A percentile compares a stretch with the other conserved stretches of the same genome.
phyloP scores from a whole-genome alignment of 2,888 invertebrate genomes.

The Globia sparganii region DNA sequence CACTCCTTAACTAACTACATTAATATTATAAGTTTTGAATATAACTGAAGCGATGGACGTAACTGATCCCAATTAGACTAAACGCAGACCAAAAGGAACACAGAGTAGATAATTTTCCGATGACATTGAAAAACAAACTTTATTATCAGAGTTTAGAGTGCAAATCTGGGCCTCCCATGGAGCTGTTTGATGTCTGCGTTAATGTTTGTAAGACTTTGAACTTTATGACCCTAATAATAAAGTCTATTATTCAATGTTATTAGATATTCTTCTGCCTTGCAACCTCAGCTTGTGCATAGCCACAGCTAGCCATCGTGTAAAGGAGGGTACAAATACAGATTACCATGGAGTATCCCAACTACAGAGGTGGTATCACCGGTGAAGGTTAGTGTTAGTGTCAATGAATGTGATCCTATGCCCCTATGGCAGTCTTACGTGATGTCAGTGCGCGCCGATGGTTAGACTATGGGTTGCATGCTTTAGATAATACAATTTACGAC shows the following conservation, averaged over 20 bases:
- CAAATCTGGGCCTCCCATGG: too few species aligned
- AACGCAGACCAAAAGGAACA: background rate
- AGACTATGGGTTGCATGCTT: conserved; percentile 56
- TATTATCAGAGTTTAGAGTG: background rate
- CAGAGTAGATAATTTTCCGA: background rate
- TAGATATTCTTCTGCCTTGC: background rate
- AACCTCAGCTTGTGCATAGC: background rate
- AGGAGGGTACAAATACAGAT: conserved; percentile 13
- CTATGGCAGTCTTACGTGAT: conserved; percentile 53
- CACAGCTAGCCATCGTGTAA: conserved; percentile 12
- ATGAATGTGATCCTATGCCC: conserved; percentile 59
- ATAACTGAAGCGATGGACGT: conserved; percentile 18
- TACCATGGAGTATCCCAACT: conserved; percentile 45
- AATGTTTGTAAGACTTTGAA: background rate
- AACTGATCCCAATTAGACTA: background rate
- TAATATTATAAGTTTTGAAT: background rate
- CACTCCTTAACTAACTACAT: conserved; percentile 33
- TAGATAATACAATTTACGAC: conserved; percentile 1
- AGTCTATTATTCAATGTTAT: background rate
- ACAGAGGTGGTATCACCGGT: conserved; percentile 47
- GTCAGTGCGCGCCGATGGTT: conserved; percentile 59
- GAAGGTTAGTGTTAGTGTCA: conserved; percentile 70
- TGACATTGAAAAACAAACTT: background rate
- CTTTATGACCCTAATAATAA: background rate
- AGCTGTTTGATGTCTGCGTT: background rate